A percentile compares a stretch with the other conserved stretches of the same genome.
phyloP scores from a whole-genome alignment of 2,797 vertebrate species.

The Apogon talboti region DNA sequence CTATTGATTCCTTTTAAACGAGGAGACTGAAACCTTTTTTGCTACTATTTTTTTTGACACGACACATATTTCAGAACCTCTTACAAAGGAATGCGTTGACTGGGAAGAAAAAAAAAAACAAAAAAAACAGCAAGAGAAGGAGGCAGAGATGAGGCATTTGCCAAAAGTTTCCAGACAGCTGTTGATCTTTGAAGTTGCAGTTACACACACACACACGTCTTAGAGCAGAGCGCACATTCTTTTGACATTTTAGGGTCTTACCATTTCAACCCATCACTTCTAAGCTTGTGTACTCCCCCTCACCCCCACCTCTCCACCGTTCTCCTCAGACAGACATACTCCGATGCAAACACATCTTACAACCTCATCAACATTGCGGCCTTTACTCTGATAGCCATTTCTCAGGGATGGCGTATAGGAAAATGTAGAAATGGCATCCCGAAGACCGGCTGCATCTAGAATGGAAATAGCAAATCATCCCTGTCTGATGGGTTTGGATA shows the following conservation, averaged over 20 bases:
- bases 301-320: background rate
- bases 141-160: constrained; percentile 47
- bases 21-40: constrained; percentile 39
- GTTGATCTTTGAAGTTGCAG: constrained; percentile 57
- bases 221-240: constrained; percentile 4
- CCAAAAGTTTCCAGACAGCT: constrained; percentile 59
- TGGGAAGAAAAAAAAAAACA: background rate
- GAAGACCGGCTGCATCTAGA: constrained; percentile 35
- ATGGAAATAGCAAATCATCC: constrained; percentile 36
- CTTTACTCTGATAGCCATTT: constrained; percentile 37
- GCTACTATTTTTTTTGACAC: constrained; percentile 31
- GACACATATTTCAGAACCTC: constrained; percentile 57
- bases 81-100: constrained; percentile 24
- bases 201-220: constrained; percentile 17
- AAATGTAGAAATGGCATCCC: constrained; percentile 38
- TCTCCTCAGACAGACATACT: too few species aligned
- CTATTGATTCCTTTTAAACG: constrained; percentile 74
- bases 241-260: constrained; percentile 36
- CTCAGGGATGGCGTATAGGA: constrained; percentile 15
- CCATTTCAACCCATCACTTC: constrained; percentile 6
- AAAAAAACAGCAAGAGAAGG: constrained; percentile 1
- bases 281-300: constrained; percentile 2
- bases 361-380: constrained; percentile 15
- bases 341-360: constrained; percentile 25
- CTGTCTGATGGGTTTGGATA: constrained; percentile 36